Evolutionary conservation across 2,797 vertebrate species (phyloP), one percentile per base, ranked within the genome.

Genomic region (Mus minutoides): DNA sequence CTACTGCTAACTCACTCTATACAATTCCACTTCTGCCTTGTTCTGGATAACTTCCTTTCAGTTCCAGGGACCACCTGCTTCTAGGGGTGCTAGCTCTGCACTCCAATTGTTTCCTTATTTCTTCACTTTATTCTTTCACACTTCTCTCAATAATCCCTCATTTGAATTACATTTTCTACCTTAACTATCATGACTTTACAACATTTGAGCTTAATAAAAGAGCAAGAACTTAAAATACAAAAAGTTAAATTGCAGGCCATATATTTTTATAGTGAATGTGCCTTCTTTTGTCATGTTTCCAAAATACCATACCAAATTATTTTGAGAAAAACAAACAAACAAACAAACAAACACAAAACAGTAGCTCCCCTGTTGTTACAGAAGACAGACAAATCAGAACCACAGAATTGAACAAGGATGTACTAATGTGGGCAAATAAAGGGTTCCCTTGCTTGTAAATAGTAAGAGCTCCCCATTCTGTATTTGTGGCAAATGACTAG

Each of bases 211-310:
- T 46, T 86, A 71, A 56, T 82, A 82, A 86, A 91, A 86, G 3
- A 95, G 24, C 11, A 91, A 96, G 58, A 87, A 24, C n/a, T 60
- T 64, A 79, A 92, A 96, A 77, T 43, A 52, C 8, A 87, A 58
- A 92, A 90, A 83, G 56, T 78, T 46, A 94, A 95, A 95, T 29
- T 11, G 4, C 34, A 56, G 2, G 2, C 26, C 56, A 49, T 90
- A 73, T 79, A 24, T 56, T 87, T 92, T 54, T 91, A 78, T 69
- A 76, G 43, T 82, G 26, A 78, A 17, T 84, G 29, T 56, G 16
- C 52, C 49, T 94, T 60, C 0, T 67, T 92, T 73, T 67, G 85
- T 13, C 49, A 24, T 85, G 22, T 86, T 94, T 94, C 40, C 11
- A 85, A 52, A 52, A n/a, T 24, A 71, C 5, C 11, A 24, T 6